Evolutionary conservation across 2,888 invertebrate species (phyloP).

Genomic region (Pachydiplax longipennis): DNA sequence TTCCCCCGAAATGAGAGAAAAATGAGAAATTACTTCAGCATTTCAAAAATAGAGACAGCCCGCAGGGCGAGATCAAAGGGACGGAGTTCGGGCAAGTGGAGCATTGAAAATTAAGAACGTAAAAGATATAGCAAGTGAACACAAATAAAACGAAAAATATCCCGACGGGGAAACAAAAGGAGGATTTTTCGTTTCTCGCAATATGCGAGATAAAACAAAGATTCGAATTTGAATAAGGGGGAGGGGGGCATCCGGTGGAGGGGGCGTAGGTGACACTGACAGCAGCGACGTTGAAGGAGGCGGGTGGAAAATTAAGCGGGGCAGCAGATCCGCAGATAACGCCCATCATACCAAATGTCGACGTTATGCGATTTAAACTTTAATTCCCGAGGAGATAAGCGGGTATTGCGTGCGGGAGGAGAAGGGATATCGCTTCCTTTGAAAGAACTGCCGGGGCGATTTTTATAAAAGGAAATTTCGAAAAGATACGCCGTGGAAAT

Average conservation of each 20-base stretch:
- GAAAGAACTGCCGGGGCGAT: no score
- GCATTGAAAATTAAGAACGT: slow-evolving; percentile 38
- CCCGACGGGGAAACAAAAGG: neutral
- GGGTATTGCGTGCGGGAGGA: neutral
- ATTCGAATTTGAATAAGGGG: neutral
- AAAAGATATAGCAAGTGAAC: slow-evolving; percentile 15
- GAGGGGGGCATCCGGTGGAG: neutral
- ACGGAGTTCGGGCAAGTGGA: slow-evolving; percentile 3
- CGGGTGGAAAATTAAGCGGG: neutral
- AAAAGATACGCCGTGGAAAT: neutral
- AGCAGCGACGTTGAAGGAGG: neutral
- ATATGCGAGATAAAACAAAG: slow-evolving; percentile 31
- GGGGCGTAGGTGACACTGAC: neutral
- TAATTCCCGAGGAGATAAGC: neutral
- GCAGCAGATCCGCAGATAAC: slow-evolving; percentile 25
- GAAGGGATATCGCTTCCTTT: neutral
- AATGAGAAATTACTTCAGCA: slow-evolving; percentile 17
- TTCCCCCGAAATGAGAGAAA: slow-evolving; percentile 29
- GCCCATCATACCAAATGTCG: slow-evolving; percentile 23
- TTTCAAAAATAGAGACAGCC: slow-evolving; percentile 14
- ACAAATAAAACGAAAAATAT: slow-evolving; percentile 5
- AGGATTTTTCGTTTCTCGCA: slow-evolving; percentile 35
- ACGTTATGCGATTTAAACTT: neutral
- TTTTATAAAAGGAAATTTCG: no score
- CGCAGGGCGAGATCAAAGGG: slow-evolving; percentile 39